These are phyloP conservation scores for Anastrepha ludens DNA, from an alignment of 1,140 invertebrate species.

Conservation along the genomic window DNA sequence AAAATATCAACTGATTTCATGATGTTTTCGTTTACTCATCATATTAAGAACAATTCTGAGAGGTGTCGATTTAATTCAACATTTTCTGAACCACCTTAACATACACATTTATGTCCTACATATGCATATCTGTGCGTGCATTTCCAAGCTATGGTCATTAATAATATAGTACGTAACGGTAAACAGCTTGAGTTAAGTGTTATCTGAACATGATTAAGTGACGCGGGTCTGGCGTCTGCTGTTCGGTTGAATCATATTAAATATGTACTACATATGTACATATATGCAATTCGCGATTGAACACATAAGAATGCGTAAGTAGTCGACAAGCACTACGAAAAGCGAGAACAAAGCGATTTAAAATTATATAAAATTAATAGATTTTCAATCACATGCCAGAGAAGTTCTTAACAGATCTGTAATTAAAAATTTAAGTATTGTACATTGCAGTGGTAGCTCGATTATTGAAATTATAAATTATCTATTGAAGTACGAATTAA, in stretches of 20 bases:
- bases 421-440: neutral
- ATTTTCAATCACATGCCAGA: neutral
- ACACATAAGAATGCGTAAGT: neutral
- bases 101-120: too few relatives aligned
- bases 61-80: too few relatives aligned
- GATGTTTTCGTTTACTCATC: too few relatives aligned
- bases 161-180: neutral
- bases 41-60: too few relatives aligned
- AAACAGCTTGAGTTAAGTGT: conserved; percentile 33
- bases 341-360: neutral
- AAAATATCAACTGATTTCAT: too few relatives aligned
- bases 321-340: neutral
- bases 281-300: neutral
- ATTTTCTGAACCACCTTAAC: too few relatives aligned
- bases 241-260: neutral
- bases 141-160: neutral
- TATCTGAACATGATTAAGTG: conserved; percentile 36
- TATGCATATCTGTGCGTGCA: neutral
- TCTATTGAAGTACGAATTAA: neutral
- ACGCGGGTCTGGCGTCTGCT: neutral
- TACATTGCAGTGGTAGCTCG: neutral
- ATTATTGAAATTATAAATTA: neutral
- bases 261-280: neutral
- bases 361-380: neutral
- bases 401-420: too few relatives aligned